These are phyloP conservation scores for Periplaneta americana DNA, from an alignment of 1,140 invertebrate genomes.

Conservation along the genomic window DNA sequence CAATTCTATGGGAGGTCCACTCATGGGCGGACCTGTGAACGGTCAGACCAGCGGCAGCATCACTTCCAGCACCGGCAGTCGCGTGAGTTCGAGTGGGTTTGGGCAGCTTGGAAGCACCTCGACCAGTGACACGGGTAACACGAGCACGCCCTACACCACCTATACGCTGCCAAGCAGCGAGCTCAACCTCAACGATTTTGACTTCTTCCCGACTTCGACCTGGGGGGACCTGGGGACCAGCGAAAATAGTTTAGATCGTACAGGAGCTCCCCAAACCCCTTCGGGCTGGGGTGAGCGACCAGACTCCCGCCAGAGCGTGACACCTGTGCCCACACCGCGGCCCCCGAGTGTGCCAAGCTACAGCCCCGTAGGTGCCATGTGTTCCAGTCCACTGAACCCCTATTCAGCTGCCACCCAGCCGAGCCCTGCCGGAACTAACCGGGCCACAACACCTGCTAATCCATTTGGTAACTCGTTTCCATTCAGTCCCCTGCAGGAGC, in stretches of 20 bases:
- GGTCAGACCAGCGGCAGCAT: constrained; percentile 29
- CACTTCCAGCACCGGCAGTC: background rate
- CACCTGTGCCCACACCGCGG: constrained; percentile 42
- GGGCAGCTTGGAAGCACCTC: constrained; percentile 23
- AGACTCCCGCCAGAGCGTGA: constrained; percentile 50
- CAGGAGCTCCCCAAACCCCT: constrained; percentile 24
- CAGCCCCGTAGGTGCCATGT: constrained; percentile 40
- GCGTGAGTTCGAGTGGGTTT: constrained; percentile 1
- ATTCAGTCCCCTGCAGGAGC: constrained; percentile 50
- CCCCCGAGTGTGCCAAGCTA: constrained; percentile 43
- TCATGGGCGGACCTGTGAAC: constrained; percentile 60
- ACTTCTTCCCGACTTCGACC: constrained; percentile 48
- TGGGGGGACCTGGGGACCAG: constrained; percentile 46
- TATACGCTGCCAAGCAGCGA: constrained; percentile 32
- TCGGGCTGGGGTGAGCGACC: constrained; percentile 36
- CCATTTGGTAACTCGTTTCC: constrained; percentile 47
- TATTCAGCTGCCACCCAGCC: constrained; percentile 39
- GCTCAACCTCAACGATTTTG: constrained; percentile 41
- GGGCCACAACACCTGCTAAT: constrained; percentile 36
- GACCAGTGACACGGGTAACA: constrained; percentile 33
- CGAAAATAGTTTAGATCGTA: constrained; percentile 18
- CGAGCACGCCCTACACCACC: constrained; percentile 26
- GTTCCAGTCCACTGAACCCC: constrained; percentile 38
- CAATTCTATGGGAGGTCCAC: constrained; percentile 49
- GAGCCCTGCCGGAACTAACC: constrained; percentile 42